Evolutionary conservation across 1,140 invertebrate species (phyloP), one percentile per base, ranked within the genome.

Genomic region (Leptonema lineaticorne): DNA sequence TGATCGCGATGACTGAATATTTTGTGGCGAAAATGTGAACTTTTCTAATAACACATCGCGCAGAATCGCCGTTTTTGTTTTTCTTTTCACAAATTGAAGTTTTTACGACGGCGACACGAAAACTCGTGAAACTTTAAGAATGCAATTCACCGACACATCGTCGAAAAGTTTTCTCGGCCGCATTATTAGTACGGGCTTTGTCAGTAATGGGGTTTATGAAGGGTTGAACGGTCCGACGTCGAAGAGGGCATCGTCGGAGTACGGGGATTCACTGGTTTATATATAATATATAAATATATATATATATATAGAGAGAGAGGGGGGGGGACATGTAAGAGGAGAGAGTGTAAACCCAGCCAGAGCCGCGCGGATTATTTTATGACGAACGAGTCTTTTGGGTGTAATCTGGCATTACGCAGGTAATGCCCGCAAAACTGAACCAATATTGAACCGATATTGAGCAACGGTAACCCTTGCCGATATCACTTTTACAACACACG

Each of bases 341-440:
- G n/a, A n/a, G n/a, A 27, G 9, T 4, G 9, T 2, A 3, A 2
- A 9, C 16, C 46, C 46, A n/a, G 46, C 45, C 66, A 64, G 60
- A 58, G 67, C 59, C 56, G 41, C 68, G 46, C 22, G 71, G 71
- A 72, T 72, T 72, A 72, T 65, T 69, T 72, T 67, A 72, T 72
- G 71, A 72, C 68, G 67, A 58, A 72, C 71, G 71, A 72, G 71
- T 63, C 71, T 67, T 72, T 69, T 63, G 71, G 71, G 71, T 63
- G 59, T 69, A 72, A 72, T 72, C 71, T 68, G 68, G 68, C 41
- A 69, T 72, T 69, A 72, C 67, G 66, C 48, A 67, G 68, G 68
- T 72, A 72, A 72, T 71, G 67, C 67, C 70, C 37, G 20, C 60
- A 65, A 72, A 69, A 69, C 7, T n/a, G 58, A 63, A 72, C 68